These are phyloP conservation scores for Arnoldichthys spilopterus DNA, from an alignment of 2,797 vertebrate species.

Conservation along the genomic window DNA sequence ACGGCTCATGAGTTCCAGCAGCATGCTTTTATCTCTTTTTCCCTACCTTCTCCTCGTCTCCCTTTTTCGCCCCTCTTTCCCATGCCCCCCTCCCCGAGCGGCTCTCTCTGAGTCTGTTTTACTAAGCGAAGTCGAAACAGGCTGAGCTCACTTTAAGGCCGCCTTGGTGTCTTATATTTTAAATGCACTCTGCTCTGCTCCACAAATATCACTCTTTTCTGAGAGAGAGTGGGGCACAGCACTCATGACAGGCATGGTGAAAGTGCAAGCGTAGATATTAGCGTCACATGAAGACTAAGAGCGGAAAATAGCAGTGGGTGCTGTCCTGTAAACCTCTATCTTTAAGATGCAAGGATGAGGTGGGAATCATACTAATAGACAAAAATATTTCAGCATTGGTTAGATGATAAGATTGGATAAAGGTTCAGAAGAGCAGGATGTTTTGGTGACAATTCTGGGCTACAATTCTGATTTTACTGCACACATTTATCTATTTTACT, in stretches of 20 bases:
- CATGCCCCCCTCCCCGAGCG: not conserved
- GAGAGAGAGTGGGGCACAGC: constrained; percentile 54
- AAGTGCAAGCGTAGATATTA: constrained; percentile 3
- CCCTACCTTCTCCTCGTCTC: constrained; percentile 57
- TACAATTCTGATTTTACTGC: too few relatives aligned
- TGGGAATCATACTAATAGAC: too few relatives aligned
- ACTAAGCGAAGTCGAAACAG: constrained; percentile 59
- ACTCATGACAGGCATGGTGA: constrained; percentile 9
- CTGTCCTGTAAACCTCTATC: constrained; percentile 8
- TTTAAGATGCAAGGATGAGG: not conserved
- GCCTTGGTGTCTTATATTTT: constrained; percentile 84
- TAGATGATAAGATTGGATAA: too few relatives aligned
- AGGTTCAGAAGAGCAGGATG: too few relatives aligned
- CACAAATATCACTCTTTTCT: constrained; percentile 61
- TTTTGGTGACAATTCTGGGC: too few relatives aligned
- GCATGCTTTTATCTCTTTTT: constrained; percentile 58
- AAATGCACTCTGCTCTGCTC: constrained; percentile 69
- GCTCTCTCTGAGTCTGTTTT: constrained; percentile 51
- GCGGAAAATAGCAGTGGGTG: not conserved
- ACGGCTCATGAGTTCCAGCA: constrained; percentile 42
- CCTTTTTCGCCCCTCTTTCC: constrained; percentile 40
- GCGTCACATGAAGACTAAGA: not conserved
- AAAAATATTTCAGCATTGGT: too few relatives aligned
- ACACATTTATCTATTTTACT: too few relatives aligned
- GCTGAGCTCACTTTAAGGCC: constrained; percentile 74